Evolutionary conservation across 2,888 invertebrate species (phyloP).

Genomic region (Camponotus fellah): DNA sequence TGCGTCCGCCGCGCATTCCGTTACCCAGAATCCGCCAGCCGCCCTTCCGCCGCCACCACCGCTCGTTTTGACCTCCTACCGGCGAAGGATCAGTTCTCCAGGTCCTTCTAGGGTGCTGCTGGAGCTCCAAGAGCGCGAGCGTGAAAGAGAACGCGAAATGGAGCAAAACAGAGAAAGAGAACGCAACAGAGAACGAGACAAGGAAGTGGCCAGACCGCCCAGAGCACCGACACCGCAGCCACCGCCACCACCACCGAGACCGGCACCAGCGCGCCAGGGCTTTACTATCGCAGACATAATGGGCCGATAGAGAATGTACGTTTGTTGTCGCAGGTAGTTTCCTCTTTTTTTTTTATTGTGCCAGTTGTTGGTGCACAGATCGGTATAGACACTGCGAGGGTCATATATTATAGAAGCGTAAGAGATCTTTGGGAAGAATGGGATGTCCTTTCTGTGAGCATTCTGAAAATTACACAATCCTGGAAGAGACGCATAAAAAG

Average conservation of each 20-base stretch:
- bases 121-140: conserved; percentile 83
- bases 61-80: conserved; percentile 82
- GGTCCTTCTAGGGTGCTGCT: conserved; percentile 83
- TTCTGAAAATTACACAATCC: not conserved
- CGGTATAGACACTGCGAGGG: not conserved
- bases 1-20: conserved; percentile 80
- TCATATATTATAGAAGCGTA: not conserved
- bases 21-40: conserved; percentile 79
- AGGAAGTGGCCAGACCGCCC: conserved; percentile 85
- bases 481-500: not conserved
- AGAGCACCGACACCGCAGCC: conserved; percentile 85
- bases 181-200: conserved; percentile 74
- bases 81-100: conserved; percentile 83
- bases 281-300: conserved; percentile 97
- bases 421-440: not conserved
- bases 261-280: conserved; percentile 91
- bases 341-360: not conserved
- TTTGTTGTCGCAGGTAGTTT: conserved; percentile 18
- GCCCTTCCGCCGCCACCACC: conserved; percentile 83
- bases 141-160: conserved; percentile 78
- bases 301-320: conserved; percentile 89
- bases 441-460: not conserved
- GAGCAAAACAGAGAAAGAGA: conserved; percentile 76
- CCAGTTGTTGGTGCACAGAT: not conserved
- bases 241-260: conserved; percentile 88